Conservation (phyloP, 2,888 invertebrate genomes). For the Aleiodes alternator region DNA sequence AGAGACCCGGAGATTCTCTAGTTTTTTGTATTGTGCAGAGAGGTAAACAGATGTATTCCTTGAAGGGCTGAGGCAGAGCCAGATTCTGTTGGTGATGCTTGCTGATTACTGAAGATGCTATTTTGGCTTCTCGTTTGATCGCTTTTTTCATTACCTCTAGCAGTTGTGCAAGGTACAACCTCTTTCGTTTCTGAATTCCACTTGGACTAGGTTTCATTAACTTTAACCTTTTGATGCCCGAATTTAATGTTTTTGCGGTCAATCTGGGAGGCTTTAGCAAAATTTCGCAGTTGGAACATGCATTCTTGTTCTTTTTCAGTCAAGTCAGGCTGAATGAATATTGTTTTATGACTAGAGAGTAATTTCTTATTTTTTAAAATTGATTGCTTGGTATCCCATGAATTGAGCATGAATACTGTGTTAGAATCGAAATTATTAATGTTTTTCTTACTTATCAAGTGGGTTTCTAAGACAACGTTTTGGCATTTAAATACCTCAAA, state of each 20-base stretch:
- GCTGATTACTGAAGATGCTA: too few relatives aligned
- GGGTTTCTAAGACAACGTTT: too few relatives aligned
- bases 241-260: background rate
- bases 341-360: background rate
- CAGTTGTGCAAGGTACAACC: background rate
- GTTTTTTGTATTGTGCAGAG: background rate
- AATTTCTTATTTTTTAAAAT: background rate
- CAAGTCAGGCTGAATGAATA: constrained; percentile 1
- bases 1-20: background rate
- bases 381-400: too few relatives aligned
- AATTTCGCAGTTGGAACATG: background rate
- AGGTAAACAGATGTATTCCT: background rate
- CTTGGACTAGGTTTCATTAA: constrained; percentile 4
- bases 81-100: background rate
- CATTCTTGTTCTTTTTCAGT: constrained; percentile 7
- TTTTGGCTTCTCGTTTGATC: too few relatives aligned
- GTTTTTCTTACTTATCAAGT: too few relatives aligned
- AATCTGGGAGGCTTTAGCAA: too few relatives aligned
- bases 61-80: background rate
- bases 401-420: too few relatives aligned
- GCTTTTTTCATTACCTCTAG: too few relatives aligned
- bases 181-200: background rate
- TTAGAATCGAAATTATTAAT: too few relatives aligned
- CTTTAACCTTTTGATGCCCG: background rate
- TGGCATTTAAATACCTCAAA: too few relatives aligned